Evolutionary conservation across 2,888 invertebrate genomes (phyloP), one percentile per base, ranked within the genome.

Genomic region (Drosophila ochracea): DNA sequence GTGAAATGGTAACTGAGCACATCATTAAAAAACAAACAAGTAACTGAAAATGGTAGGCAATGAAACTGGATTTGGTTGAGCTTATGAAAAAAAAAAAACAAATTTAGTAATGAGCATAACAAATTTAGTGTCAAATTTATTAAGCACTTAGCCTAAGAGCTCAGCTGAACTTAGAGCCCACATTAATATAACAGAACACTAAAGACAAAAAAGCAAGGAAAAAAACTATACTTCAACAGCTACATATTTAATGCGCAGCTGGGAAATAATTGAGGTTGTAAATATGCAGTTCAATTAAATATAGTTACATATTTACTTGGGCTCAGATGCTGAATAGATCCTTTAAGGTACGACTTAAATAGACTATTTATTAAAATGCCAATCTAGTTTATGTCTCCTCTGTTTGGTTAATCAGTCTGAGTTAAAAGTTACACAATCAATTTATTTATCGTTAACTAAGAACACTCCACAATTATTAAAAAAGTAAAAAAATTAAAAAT

Each of bases 11-110:
- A 43, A 60, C 53, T 33, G 13, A 43, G 30, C 57, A 61, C 65
- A 62, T 52, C 55, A 59, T 70, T 73, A 41, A 63, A 54, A 68
- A 28, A 39, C 47, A 41, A 10, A 43, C 55, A 63, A 67, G 28
- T 31, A 58, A 49, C 54, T 43, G 35, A 28, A 58, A 61, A 55
- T 71, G 53, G 61, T 31, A 28, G 43, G 19, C n/a, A 39, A 73
- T 59, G 62, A 55, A 63, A 50, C 50, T 55, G 35, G 61, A 61
- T 61, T 49, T 41, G 21, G 37, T 31, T n/a, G 4, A 11, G 59
- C 28, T 33, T 21, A 49, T 33, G n/a, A 53, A 28, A 11, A 55
- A 58, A 37, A 55, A 41, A 25, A n/a, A 30, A 1, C 31, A 25
- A 33, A 28, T 16, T 47, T 28, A 21, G 19, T 58, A 54, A 33